Evolutionary conservation across 2,113 vertebrate species (phyloP).

Genomic region (Rhea americana): DNA sequence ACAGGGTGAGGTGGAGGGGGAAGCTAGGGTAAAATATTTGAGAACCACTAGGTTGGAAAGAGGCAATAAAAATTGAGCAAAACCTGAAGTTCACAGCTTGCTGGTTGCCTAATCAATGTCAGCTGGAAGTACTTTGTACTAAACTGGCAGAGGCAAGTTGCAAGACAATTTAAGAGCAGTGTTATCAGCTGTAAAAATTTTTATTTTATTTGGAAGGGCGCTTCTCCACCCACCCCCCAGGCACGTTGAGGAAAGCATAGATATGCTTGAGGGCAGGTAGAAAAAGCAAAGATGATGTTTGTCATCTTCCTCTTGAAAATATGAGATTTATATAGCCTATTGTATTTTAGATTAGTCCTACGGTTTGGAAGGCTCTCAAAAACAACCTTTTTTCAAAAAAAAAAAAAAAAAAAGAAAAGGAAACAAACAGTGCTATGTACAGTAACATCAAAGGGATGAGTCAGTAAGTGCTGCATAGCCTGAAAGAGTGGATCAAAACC

Average conservation of each 20-base stretch:
- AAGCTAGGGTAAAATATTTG: not conserved
- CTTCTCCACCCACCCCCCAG: not conserved
- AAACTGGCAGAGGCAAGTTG: not conserved
- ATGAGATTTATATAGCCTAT: not conserved
- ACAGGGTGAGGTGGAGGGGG: not conserved
- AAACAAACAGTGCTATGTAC: not conserved
- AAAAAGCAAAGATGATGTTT: not conserved
- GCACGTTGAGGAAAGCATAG: not conserved
- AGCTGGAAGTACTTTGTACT: not conserved
- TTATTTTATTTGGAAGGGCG: not conserved
- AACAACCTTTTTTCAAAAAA: not conserved
- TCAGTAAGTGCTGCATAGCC: not conserved
- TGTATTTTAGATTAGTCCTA: not conserved
- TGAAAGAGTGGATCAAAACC: slow-evolving; percentile 9
- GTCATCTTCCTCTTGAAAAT: not conserved
- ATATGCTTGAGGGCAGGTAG: not conserved
- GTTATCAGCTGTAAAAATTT: not conserved
- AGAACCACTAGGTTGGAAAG: slow-evolving; percentile 6
- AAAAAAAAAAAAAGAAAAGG: not conserved
- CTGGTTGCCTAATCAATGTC: slow-evolving; percentile 5
- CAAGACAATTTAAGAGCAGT: not conserved
- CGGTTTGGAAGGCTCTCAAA: not conserved
- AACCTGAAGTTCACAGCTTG: not conserved
- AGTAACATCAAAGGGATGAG: not conserved
- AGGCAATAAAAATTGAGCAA: not conserved